phyloP scores from a whole-genome alignment of 1,140 invertebrate genomes.

The Paralvinella palmiformis region DNA sequence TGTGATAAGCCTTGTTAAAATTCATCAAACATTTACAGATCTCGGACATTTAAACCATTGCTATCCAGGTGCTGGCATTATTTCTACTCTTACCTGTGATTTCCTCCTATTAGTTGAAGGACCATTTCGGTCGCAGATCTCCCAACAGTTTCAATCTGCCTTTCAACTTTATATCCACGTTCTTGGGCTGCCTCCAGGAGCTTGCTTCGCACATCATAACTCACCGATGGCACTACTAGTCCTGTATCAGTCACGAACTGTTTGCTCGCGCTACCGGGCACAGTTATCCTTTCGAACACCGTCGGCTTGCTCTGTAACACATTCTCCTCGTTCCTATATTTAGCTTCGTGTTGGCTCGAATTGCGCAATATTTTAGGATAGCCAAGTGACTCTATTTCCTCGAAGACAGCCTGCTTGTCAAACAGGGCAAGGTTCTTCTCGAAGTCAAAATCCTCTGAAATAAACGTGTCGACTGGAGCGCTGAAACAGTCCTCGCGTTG shows the following conservation, averaged over 20 bases:
- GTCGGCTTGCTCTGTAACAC: conserved; percentile 64
- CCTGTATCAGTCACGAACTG: conserved; percentile 59
- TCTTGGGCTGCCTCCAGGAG: conserved; percentile 63
- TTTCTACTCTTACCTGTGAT: conserved; percentile 55
- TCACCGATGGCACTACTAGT: conserved; percentile 70
- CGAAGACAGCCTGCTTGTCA: conserved; percentile 69
- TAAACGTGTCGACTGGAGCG: neutral
- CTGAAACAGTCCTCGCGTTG: conserved; percentile 13
- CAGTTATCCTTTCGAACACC: conserved; percentile 64
- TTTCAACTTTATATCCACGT: conserved; percentile 61
- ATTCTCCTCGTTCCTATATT: conserved; percentile 78
- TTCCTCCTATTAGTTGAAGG: conserved; percentile 70
- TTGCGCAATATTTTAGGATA: neutral
- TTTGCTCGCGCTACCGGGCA: conserved; percentile 56
- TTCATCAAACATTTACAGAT: too few relatives aligned
- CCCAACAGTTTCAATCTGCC: conserved; percentile 68
- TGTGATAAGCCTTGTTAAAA: too few relatives aligned
- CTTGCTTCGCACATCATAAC: conserved; percentile 59
- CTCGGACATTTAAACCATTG: too few relatives aligned
- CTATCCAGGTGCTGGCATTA: too few relatives aligned
- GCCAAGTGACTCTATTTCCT: conserved; percentile 59
- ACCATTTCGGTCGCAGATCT: conserved; percentile 71
- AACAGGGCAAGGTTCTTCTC: conserved; percentile 87
- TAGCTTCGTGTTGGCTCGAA: conserved; percentile 26
- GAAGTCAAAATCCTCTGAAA: conserved; percentile 72